Conservation (phyloP, 2,888 invertebrate species). For the Malthinus flaveolus region DNA sequence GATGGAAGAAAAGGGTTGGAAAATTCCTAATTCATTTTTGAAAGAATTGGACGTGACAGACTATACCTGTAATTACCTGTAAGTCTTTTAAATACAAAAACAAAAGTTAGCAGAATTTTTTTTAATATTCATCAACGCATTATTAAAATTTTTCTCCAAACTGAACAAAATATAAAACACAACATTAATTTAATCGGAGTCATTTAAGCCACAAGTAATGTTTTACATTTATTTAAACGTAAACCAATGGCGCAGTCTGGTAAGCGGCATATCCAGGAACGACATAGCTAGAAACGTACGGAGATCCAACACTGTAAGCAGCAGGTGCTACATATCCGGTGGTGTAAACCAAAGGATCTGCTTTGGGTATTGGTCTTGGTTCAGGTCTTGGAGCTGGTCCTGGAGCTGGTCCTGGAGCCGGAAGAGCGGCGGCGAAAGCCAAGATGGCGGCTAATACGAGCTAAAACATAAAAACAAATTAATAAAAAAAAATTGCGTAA, state of each 20-base stretch:
- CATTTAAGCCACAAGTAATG: not conserved
- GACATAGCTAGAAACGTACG: slow-evolving; percentile 21
- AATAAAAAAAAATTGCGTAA: not conserved
- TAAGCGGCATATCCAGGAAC: slow-evolving; percentile 39
- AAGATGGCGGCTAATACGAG: slow-evolving; percentile 54
- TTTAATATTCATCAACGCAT: no score
- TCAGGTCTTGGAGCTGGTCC: slow-evolving; percentile 47
- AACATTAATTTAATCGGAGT: no score
- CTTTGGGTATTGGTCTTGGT: slow-evolving; percentile 29
- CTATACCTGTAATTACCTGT: no score
- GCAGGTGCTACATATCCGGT: slow-evolving; percentile 1
- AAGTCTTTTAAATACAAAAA: no score
- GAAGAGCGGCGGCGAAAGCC: slow-evolving; percentile 56
- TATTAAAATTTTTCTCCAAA: no score
- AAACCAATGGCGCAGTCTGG: slow-evolving; percentile 33
- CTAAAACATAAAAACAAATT: slow-evolving; percentile 43
- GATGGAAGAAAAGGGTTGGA: no score
- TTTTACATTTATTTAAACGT: slow-evolving; percentile 15
- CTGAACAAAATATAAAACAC: no score
- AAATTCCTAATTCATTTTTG: no score
- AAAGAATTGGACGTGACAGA: no score
- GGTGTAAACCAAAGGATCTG: not conserved
- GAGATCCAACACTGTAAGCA: slow-evolving; percentile 9
- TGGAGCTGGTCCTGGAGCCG: slow-evolving; percentile 47
- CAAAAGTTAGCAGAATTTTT: no score